phyloP scores from a whole-genome alignment of 2,888 invertebrate genomes.

The Acleris holmiana region DNA sequence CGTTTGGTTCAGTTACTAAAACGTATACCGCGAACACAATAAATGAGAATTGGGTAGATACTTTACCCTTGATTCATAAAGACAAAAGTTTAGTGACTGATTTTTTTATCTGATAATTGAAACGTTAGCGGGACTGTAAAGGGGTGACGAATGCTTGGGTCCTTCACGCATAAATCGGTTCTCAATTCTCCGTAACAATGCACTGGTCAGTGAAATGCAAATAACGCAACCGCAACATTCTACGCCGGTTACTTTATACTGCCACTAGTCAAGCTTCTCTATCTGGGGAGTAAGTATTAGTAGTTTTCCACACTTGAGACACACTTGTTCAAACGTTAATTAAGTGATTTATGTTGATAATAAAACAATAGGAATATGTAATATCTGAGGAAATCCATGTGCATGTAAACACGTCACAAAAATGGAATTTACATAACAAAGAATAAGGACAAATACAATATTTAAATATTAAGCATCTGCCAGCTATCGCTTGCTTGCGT shows the following conservation, averaged over 20 bases:
- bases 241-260: not conserved
- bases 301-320: constrained; percentile 1
- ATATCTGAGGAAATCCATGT: constrained; percentile 19
- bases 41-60: no score
- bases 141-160: constrained; percentile 30
- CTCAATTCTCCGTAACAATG: constrained; percentile 21
- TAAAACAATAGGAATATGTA: not conserved
- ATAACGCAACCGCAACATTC: constrained; percentile 24
- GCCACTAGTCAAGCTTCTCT: not conserved
- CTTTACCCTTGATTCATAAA: no score
- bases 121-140: constrained; percentile 15
- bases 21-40: no score
- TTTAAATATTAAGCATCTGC: constrained; percentile 21
- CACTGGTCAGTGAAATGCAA: constrained; percentile 27
- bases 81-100: no score
- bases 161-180: constrained; percentile 32
- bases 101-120: not conserved
- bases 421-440: constrained; percentile 27
- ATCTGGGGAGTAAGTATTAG: not conserved
- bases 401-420: constrained; percentile 29
- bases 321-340: not conserved
- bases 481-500: constrained; percentile 22
- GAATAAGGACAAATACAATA: constrained; percentile 12
- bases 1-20: no score
- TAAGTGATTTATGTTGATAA: not conserved